Conservation (phyloP, 2,888 invertebrate species). For the Caenorhabditis auriculariae region DNA sequence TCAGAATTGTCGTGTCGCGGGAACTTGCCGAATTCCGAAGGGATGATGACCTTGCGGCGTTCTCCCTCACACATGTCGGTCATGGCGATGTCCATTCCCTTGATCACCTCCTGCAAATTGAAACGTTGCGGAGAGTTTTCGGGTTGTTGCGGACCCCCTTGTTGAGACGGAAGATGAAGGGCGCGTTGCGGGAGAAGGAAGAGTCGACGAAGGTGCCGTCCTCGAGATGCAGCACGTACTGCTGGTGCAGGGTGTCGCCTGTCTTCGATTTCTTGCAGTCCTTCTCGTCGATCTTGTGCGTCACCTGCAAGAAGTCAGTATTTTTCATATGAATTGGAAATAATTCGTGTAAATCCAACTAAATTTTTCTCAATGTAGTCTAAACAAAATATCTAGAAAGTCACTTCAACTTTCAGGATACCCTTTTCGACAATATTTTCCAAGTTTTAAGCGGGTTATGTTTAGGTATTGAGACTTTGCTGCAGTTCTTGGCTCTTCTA, state of each 20-base stretch:
- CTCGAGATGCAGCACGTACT: conserved; percentile 57
- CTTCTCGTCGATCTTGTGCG: conserved; percentile 42
- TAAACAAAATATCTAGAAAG: no score
- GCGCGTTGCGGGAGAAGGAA: conserved; percentile 57
- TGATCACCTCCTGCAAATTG: conserved; percentile 54
- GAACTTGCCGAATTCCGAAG: conserved; percentile 42
- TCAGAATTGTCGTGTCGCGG: neutral
- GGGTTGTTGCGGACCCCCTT: conserved; percentile 2
- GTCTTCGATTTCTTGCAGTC: conserved; percentile 43
- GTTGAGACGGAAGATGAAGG: conserved; percentile 60
- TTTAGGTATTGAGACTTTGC: no score
- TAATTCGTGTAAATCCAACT: no score
- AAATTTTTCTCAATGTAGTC: no score
- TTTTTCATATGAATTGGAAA: no score
- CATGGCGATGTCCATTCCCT: conserved; percentile 60
- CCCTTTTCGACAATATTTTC: no score
- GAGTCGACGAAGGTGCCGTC: conserved; percentile 63
- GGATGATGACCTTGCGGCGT: conserved; percentile 59
- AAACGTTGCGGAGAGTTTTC: neutral
- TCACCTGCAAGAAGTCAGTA: no score
- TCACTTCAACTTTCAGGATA: no score
- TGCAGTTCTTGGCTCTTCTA: no score
- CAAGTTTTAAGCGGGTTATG: no score
- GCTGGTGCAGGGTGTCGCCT: conserved; percentile 60
- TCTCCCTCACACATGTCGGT: conserved; percentile 63